Evolutionary conservation across 2,888 invertebrate species (phyloP), one percentile per base, ranked within the genome.

Genomic region (Nebria salina): DNA sequence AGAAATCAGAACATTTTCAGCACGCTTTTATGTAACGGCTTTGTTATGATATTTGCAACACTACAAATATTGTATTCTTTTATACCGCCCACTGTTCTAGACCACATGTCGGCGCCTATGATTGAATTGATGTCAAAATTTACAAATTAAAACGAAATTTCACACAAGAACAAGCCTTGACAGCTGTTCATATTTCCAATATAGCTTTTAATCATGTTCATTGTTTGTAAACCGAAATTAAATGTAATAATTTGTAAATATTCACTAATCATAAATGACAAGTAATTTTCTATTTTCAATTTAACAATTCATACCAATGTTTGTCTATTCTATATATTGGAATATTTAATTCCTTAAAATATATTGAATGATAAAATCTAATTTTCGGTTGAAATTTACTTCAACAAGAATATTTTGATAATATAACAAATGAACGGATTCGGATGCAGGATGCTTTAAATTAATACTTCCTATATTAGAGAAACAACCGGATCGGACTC

Each of bases 171-270:
- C 54, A 54, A 54, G 2, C 54, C 54, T 0, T 54, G 54, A 54
- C 54, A 54, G 54, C 54, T 54, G 54, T 54, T 54, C 54, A 54
- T 54, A 54, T 54, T 54, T 54, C 54, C 54, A 54, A 54, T 54
- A 54, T 6, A 54, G 54, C 8, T 54, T 54, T 54, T 54, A 54
- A 54, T 54, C 54, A 54, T 54, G 54, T 54, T 54, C 54, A 54
- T 7, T 54, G 54, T 54, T 8, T 13, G 54, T 13, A 7, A 7
- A 54, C 11, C 13, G 4, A 54, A 54, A 54, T 54, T 54, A 5
- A 54, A 54, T 54, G 54, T 54, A 54, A 54, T 8, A 54, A 54
- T 54, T 54, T 54, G 54, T 8, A 54, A 54, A 54, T 11, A 54
- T 54, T 54, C 54, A 13, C 54, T 2, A 54, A 11, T 54, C 54